These are phyloP conservation scores for Parasteatoda tepidariorum DNA, from an alignment of 1,140 invertebrate species.

Conservation along the genomic window DNA sequence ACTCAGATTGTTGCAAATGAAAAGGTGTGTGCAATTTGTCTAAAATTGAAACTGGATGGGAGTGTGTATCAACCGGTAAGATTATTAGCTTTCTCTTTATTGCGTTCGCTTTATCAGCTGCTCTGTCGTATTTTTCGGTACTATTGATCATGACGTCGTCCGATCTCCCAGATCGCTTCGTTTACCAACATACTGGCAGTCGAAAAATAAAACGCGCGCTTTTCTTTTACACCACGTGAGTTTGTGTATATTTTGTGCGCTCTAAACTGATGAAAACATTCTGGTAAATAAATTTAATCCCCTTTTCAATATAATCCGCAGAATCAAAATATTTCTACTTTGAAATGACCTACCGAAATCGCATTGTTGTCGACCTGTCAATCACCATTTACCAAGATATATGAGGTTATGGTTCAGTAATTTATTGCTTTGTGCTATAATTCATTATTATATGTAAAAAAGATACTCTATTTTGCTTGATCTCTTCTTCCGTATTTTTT, in stretches of 20 bases:
- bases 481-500: too few relatives aligned
- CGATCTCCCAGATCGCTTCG: not conserved
- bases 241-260: not conserved
- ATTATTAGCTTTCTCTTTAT: not conserved
- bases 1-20: not conserved
- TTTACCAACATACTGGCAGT: not conserved
- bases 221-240: not conserved
- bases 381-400: not conserved
- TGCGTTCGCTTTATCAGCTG: not conserved
- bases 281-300: not conserved
- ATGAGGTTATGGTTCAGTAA: too few relatives aligned
- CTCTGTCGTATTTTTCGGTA: not conserved
- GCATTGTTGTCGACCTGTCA: not conserved
- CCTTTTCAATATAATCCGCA: too few relatives aligned
- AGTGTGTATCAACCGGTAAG: constrained; percentile 42
- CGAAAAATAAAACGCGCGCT: not conserved
- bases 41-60: constrained; percentile 46
- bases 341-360: not conserved
- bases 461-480: too few relatives aligned
- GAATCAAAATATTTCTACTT: too few relatives aligned
- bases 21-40: constrained; percentile 24
- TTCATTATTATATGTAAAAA: too few relatives aligned
- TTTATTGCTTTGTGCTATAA: too few relatives aligned
- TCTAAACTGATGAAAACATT: not conserved
- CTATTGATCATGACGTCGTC: not conserved